Evolutionary conservation across 1,140 invertebrate species (phyloP), one percentile per base, ranked within the genome.

Genomic region (Cataglyphis hispanica): DNA sequence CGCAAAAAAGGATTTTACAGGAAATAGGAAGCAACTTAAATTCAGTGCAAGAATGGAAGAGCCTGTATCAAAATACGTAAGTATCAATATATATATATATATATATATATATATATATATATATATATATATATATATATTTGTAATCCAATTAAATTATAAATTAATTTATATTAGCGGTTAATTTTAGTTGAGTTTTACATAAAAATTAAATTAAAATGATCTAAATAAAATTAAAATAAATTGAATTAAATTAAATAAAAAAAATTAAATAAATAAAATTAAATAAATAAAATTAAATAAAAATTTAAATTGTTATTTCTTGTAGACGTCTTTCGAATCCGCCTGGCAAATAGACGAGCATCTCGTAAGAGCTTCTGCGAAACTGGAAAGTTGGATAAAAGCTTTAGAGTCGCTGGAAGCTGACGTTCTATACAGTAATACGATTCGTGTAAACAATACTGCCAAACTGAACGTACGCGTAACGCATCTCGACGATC

Each of bases 1-100:
- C 60, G 95, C 96, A 8, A 97, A 96, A 83, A 97, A 97, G 88
- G 96, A 97, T 90, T 97, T 97, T 66, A 96, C 96, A 0, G 96
- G 96, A 31, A 92, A 94, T 0, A 96, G 97, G 84, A 97, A 96
- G 58, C 91, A 95, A 7, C 76, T 97, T 0, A 95, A 96, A 43
- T 93, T 92, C 37, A 83, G 72, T 86, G 63, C 93, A 5, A 61
- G 87, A 13, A 83, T 94, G 1, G 83, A 87, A 6, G 86, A 92
- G 2, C 43, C 91, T 34, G 61, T 86, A 63, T 74, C 81, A 58
- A 91, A 83, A 84, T 66, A 80, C 0, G 89, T 93, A 87, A 88
- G 84, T 91, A 69, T 60, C 27, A 81, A 80, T 81, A 84, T 60
- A 22, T 75, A 67, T 66, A 37, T 40, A 31, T 31, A 31, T 31